Evolutionary conservation across 53 echinoderm and acorn worm species (phyloP).

Genomic region (Holothuria leucospilota): DNA sequence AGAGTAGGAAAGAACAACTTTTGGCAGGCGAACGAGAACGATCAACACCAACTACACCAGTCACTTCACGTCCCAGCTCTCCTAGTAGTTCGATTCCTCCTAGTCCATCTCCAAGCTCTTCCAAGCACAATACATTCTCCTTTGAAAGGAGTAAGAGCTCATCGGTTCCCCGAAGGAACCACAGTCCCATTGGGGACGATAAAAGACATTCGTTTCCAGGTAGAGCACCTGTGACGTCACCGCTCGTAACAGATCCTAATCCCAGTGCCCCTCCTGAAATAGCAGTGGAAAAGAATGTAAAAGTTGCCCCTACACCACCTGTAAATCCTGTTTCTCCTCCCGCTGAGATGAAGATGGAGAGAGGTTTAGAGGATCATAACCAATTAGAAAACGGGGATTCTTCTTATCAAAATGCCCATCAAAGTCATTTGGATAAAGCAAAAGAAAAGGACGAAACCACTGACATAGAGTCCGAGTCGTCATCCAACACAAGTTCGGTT

Average conservation of each 20-base stretch:
- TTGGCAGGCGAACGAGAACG: constrained; percentile 14
- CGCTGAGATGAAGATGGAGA: constrained; percentile 24
- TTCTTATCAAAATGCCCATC: too few species aligned
- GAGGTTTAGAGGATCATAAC: not conserved
- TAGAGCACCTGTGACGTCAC: not conserved
- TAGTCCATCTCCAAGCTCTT: not conserved
- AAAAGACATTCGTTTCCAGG: constrained; percentile 20
- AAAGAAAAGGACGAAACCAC: too few species aligned
- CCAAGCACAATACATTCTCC: not conserved
- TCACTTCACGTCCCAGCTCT: not conserved
- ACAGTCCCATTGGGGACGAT: not conserved
- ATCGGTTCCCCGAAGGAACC: not conserved
- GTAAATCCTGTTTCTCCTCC: not conserved
- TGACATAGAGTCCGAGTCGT: too few species aligned
- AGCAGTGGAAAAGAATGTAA: not conserved
- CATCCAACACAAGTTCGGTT: too few species aligned
- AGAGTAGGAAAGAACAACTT: not conserved
- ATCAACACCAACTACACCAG: constrained; percentile 4
- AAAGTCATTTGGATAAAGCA: too few species aligned
- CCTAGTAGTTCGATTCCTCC: constrained; percentile 4
- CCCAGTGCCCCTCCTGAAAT: not conserved
- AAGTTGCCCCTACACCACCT: not conserved
- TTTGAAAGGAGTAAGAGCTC: not conserved
- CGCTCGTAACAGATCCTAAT: not conserved
- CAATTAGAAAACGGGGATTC: too few species aligned